Base-by-base conservation (phyloP, 2,113 vertebrate genomes). In the Cyanistes caeruleus region DNA sequence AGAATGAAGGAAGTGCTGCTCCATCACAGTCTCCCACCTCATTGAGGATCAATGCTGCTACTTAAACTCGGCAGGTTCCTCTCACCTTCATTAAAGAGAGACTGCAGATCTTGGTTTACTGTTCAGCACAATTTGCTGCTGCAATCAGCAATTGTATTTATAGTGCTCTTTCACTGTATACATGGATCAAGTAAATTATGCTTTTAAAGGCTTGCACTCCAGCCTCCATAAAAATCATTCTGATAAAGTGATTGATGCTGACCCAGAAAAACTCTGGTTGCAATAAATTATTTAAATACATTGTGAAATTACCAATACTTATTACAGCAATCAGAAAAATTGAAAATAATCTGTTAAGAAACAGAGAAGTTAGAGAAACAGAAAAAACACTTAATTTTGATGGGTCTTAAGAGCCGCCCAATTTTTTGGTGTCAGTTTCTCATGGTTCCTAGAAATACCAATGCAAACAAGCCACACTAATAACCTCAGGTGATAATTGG, bases 391-490 rank as follows among this genome's bases (percentile, higher is more conserved):
- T 24, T 78, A 96, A 92, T 83, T 56, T 48, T 76, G 22, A 11
- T 30, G 6, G 13, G 49, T 72, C 48, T 72, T 63, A 78, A 60
- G 27, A 70, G 27, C 24, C 33, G 39, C 25, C 49, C 48, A 15
- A 53, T 89, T 82, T 90, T 73, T 65, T 74, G 27, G 13, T 76
- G 39, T 17, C 11, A 73, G 53, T 96, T 93, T 23, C 3, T 85
- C 58, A 74, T 41, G 30, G 91, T 48, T 91, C 48, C 90, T 85
- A 82, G 69, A 94, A 96, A 93, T 70, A 83, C 7, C 35, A 93
- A 74, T 35, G 67, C 37, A 90, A 95, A 91, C 31, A 96, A 76
- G 48, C 16, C 33, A n/a, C 49, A 48, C 13, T 70, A 72, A 63
- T 6, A 33, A 60, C 58, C 16, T 76, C 24, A 85, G 70, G 4